Conservation (phyloP, 1,140 invertebrate species). For the Anoplolepis gracilipes region DNA sequence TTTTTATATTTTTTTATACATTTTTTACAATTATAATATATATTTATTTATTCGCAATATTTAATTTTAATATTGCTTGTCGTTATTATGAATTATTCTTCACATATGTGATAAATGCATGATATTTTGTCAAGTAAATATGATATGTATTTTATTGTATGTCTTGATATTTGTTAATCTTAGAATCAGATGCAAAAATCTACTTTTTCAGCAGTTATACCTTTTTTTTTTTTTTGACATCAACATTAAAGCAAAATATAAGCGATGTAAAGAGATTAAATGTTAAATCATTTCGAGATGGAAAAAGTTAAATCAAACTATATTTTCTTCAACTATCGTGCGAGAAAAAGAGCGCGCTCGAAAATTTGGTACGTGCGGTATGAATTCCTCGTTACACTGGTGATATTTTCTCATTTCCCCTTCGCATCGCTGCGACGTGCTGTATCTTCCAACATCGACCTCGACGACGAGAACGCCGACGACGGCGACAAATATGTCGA, state of each 20-base stretch:
- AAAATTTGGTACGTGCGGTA: slow-evolving; percentile 35
- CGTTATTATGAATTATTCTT: background rate
- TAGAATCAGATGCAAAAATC: background rate
- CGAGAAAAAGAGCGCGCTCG: background rate
- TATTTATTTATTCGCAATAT: no score
- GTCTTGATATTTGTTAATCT: background rate
- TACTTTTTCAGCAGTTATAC: background rate
- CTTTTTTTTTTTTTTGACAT: background rate
- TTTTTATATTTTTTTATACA: background rate
- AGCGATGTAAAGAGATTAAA: background rate
- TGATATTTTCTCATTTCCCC: slow-evolving; percentile 46
- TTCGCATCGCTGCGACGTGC: slow-evolving; percentile 12
- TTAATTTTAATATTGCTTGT: background rate
- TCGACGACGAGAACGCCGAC: slow-evolving; percentile 39
- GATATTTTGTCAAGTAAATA: background rate
- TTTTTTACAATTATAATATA: background rate
- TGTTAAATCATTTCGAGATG: background rate
- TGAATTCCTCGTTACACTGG: slow-evolving; percentile 25
- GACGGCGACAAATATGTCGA: slow-evolving; percentile 66
- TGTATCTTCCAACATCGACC: slow-evolving; percentile 54
- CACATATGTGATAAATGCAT: background rate
- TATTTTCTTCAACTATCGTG: slow-evolving; percentile 20
- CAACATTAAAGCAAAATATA: background rate
- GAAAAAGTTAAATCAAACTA: background rate
- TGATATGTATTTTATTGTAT: background rate